Conservation (phyloP, 2,797 vertebrate genomes). For the Netta rufina region DNA sequence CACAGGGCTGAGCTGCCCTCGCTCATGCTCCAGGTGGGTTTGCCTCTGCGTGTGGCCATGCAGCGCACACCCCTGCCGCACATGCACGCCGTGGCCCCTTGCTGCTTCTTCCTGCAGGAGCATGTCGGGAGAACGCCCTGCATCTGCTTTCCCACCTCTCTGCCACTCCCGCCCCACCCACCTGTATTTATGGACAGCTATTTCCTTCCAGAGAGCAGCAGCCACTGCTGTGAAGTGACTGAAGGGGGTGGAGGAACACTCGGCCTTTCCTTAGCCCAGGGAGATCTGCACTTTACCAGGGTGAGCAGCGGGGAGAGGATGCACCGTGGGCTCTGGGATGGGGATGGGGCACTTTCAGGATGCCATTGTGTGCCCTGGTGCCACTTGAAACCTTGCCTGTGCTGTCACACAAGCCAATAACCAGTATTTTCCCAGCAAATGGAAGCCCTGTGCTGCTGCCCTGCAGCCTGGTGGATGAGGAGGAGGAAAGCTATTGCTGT, state of each 20-base stretch:
- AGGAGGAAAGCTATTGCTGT: background rate
- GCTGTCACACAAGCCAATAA: background rate
- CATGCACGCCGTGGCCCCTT: fast-evolving
- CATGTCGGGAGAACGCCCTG: background rate
- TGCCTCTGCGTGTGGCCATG: fast-evolving
- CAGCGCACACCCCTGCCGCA: fast-evolving
- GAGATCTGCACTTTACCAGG: background rate
- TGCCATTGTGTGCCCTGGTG: background rate
- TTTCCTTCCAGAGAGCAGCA: slow-evolving; percentile 59
- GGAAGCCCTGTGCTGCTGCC: fast-evolving
- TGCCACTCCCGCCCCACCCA: slow-evolving; percentile 16
- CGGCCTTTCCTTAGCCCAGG: background rate
- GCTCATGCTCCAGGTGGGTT: background rate
- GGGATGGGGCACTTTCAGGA: background rate
- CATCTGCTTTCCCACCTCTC: background rate
- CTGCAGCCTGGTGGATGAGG: background rate
- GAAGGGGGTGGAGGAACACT: slow-evolving; percentile 27
- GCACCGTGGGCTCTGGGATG: background rate
- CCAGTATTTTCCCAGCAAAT: background rate
- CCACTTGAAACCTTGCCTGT: background rate
- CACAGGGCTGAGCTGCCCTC: fast-evolving
- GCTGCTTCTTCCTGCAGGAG: background rate
- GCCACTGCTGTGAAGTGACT: slow-evolving; percentile 42
- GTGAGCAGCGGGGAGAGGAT: no score
- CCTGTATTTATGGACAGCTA: slow-evolving; percentile 74